Evolutionary conservation across 2,888 invertebrate genomes (phyloP).

Genomic region (Cheilosia urbana): DNA sequence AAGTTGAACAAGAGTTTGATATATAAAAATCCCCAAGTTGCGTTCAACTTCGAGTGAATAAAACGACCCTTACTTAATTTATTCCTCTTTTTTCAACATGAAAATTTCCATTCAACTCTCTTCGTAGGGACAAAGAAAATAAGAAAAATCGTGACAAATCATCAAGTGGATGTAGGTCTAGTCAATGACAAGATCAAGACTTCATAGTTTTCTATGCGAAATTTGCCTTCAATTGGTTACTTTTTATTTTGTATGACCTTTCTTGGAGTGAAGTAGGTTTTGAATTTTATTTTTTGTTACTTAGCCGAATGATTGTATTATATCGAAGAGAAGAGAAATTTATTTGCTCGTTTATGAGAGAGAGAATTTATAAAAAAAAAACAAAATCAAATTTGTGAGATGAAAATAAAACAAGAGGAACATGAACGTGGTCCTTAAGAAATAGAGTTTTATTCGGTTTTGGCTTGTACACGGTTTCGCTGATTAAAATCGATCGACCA

Average conservation of each 20-base stretch:
- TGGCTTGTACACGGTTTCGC: conserved; percentile 25
- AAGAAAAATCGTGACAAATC: not conserved
- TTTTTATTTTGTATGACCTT: not conserved
- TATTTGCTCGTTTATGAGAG: conserved; percentile 19
- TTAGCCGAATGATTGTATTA: conserved; percentile 39
- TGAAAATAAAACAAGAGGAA: conserved; percentile 29
- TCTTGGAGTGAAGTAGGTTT: not conserved
- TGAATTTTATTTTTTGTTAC: conserved; percentile 14
- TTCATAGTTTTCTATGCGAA: not conserved
- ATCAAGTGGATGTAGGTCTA: not conserved
- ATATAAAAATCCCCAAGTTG: too few relatives aligned
- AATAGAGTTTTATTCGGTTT: conserved; percentile 6
- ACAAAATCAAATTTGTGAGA: conserved; percentile 30
- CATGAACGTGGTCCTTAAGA: conserved; percentile 10
- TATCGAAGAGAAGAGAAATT: conserved; percentile 33
- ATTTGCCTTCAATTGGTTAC: not conserved
- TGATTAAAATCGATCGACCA: conserved; percentile 95
- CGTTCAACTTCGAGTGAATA: too few relatives aligned
- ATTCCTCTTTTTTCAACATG: conserved; percentile 60
- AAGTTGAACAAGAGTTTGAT: too few relatives aligned
- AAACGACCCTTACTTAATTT: too few relatives aligned
- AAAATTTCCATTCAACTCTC: conserved; percentile 13
- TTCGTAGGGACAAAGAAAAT: conserved; percentile 24
- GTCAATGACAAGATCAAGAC: not conserved
- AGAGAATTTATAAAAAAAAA: conserved; percentile 17